Percentiles rank a stretch among this genome's conserved stretches.
phyloP scores from a whole-genome alignment of 2,797 vertebrate genomes.

The Simalia tracyae region DNA sequence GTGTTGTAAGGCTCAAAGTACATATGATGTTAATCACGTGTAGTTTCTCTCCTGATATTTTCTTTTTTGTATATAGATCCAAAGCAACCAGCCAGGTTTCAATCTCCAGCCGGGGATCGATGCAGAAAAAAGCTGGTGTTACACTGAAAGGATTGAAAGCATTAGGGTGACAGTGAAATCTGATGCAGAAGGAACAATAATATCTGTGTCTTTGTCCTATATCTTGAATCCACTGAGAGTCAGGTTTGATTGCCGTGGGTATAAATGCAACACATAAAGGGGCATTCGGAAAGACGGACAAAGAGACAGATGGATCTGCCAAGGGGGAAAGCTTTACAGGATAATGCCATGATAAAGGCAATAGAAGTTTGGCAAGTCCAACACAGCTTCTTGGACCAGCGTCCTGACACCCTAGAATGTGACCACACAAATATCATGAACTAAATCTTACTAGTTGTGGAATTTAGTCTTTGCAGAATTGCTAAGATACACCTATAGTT shows the following conservation, averaged over 20 bases:
- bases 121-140: background rate
- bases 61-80: background rate
- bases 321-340: background rate
- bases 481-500: too few relatives aligned
- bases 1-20: slow-evolving; percentile 21
- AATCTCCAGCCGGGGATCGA: background rate
- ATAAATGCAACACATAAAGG: background rate
- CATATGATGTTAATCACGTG: background rate
- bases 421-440: too few relatives aligned
- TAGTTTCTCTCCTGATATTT: background rate
- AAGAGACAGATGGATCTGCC: background rate
- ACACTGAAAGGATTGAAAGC: background rate
- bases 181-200: background rate
- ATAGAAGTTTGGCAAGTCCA: background rate
- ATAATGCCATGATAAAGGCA: background rate
- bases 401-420: too few relatives aligned
- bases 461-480: too few relatives aligned
- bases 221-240: background rate
- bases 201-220: background rate
- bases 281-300: background rate
- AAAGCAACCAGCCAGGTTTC: background rate
- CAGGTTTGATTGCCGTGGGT: background rate
- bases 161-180: background rate
- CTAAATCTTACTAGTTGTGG: too few relatives aligned
- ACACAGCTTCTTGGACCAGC: too few relatives aligned